Evolutionary conservation across 2,797 vertebrate genomes (phyloP), one percentile per base, ranked within the genome.

Genomic region (Gallinago solitaria): DNA sequence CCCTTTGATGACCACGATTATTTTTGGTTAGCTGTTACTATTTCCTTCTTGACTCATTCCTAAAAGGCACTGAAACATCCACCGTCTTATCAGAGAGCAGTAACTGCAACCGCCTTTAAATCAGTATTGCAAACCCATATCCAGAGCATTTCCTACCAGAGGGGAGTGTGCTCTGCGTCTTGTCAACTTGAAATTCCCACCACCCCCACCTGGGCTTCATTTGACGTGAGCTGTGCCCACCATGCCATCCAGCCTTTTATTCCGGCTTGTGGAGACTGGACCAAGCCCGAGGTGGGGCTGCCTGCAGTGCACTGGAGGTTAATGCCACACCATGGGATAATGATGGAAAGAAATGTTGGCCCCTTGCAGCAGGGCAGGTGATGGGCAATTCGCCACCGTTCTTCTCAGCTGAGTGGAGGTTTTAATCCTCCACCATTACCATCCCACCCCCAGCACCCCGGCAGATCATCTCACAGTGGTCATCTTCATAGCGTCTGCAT

Each of bases 21-120:
- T 73, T 79, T 77, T 87, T 45, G 9, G 48, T 89, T 79, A 90
- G 60, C 81, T 90, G 48, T 74, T 93, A 60, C 50, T 83, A 35
- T 75, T 92, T 94, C 57, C 37, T 85, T 92, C 79, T 69, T 95
- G 79, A 61, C 57, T 93, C 79, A 83, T 71, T 93, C 48, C 57
- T 78, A 69, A 94, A 84, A 91, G 47, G 50, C 74, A 67, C 73
- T 43, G 60, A 71, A 71, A 83, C 12, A 43, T 75, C 70, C 70
- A 30, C 25, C 28, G 50, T 33, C 33, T 37, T 82, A 39, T 20
- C 56, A 41, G 39, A 56, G 23, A 83, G 71, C 60, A 69, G 21
- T 77, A 53, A 50, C 48, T 80, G n/a, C 28, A 69, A 48, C 14
- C 0, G 0, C 60, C 32, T 61, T 56, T 61, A 64, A 70, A 77